Evolutionary conservation across 2,888 invertebrate genomes (phyloP).

Genomic region (Chrysolina haemoptera): DNA sequence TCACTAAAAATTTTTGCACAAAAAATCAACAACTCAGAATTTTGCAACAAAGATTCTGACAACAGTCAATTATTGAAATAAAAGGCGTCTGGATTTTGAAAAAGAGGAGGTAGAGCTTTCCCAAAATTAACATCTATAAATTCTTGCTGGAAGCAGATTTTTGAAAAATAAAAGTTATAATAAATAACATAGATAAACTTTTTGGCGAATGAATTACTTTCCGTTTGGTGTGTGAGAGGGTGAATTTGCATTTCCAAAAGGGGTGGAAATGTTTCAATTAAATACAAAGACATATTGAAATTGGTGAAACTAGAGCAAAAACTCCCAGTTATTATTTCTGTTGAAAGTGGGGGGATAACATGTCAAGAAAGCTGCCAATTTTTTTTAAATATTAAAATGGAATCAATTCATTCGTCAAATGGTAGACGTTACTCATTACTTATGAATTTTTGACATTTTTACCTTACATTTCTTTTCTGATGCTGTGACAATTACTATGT

Average conservation of each 20-base stretch:
- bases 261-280: too few species aligned
- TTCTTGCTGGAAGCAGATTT: constrained; percentile 17
- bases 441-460: constrained; percentile 2
- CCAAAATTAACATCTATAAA: constrained; percentile 12
- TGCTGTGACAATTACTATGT: background rate
- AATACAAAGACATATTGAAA: too few species aligned
- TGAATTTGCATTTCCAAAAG: too few species aligned
- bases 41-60: background rate
- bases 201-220: background rate
- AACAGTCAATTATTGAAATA: background rate
- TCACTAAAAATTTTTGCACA: constrained; percentile 5
- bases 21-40: background rate
- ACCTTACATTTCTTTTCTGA: constrained; percentile 7
- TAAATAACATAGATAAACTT: constrained; percentile 9
- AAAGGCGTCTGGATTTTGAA: background rate
- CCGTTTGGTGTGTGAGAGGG: background rate
- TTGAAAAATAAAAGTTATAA: background rate
- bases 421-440: constrained; percentile 5
- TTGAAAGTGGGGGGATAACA: too few species aligned
- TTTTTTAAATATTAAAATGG: background rate
- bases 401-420: background rate
- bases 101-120: constrained; percentile 4
- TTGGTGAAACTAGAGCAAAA: too few species aligned
- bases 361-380: background rate
- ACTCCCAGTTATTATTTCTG: too few species aligned